Base-by-base conservation (phyloP, 2,888 invertebrate species). In the Tenthredo scrophulariae region DNA sequence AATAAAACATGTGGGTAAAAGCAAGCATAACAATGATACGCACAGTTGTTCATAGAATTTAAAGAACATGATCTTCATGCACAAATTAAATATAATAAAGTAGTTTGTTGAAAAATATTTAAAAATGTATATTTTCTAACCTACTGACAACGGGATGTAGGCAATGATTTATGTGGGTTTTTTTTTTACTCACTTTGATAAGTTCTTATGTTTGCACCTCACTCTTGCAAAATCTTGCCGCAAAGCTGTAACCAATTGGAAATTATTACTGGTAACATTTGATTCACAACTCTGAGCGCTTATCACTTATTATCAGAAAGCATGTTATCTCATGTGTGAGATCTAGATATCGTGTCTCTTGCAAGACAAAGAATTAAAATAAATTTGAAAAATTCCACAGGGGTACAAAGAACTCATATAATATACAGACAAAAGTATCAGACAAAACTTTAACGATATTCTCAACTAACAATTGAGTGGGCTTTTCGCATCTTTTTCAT, bases 231-330 rank as follows among this genome's bases (percentile, higher is more conserved):
- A 83, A 67, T 50, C 46, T 26, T n/a, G 43, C 67, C 46, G 37
- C 46, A 70, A 65, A 83, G 70, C 83, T 83, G 83, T 62, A 83
- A 83, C 70, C 29, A 83, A 65, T 62, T 62, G 33, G n/a, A 50
- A 83, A 80, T 43, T 26, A 80, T 18, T 62, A 65, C 54, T 80
- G 33, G 33, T 62, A 46, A 65, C 9, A 26, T 7, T 83, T 43
- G 43, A 83, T 83, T 83, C 67, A 70, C 46, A 13, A 80, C 40
- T 62, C 62, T 40, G 9, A 46, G 22, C 29, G 15, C 22, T n/a
- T 83, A 83, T 83, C 83, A 33, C 29, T 70, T 46, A 83, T 83
- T 83, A 83, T 83, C 83, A 83, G 46, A 50, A 70, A 83, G 26
- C 40, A 40, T 67, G 46, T 83, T 83, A 83, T 83, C 83, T 62